Evolutionary conservation across 2,797 vertebrate genomes (phyloP), one percentile per base, ranked within the genome.

Genomic region (Peromyscus nudipes): DNA sequence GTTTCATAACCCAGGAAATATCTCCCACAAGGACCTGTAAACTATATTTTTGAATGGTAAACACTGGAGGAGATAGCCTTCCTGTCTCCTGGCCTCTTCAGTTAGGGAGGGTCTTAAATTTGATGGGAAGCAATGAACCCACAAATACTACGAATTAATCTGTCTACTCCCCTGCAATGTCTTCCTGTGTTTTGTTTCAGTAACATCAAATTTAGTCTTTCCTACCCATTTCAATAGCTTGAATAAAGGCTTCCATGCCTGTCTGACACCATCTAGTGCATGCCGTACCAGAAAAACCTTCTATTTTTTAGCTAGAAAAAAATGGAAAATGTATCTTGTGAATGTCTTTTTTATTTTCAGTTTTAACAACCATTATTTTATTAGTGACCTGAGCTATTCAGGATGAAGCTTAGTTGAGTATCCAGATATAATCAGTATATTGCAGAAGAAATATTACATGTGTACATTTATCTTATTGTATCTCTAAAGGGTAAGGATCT

Each of bases 251-350:
- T 95, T 85, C 49, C 29, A 92, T 52, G 7, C 49, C 75, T 86
- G 37, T 69, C 86, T 87, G 64, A 62, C 83, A 94, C 81, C 65
- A 37, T 67, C n/a, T 2, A 79, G 52, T 34, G 37, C 17, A 80
- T 88, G 31, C 46, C 0, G n/a, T 89, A 81, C 21, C 67, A 77
- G 65, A 91, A 9, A 86, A 16, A 91, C 57, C 52, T 93, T 94
- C 55, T 60, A 73, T 87, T 96, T 95, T 29, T 31, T 91, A 96
- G 40, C 76, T 93, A 76, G 52, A 85, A 93, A 86, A 82, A 91
- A 73, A 90, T 64, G 46, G 46, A 71, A 96, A 93, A 65, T 52
- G 73, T 73, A 77, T 82, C 92, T 92, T 95, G 71, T 92, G 55
- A 46, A 65, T 82, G 40, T n/a, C 46, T 7, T 87, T 73, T 37